phyloP scores from a whole-genome alignment of 2,113 vertebrate genomes.

The Excalfactoria chinensis region DNA sequence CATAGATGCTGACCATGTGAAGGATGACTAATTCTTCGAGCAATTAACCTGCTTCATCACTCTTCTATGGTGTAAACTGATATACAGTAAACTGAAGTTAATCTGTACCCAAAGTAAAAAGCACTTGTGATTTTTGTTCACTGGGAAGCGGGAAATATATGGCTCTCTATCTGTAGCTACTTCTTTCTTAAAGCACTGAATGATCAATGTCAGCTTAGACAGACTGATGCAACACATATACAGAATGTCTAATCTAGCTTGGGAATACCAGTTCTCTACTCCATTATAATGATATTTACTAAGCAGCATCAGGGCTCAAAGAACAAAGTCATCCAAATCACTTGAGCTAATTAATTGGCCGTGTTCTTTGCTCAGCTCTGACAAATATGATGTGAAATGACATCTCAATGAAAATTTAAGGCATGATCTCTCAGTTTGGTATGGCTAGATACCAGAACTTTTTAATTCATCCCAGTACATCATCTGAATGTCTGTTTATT shows the following conservation, averaged over 20 bases:
- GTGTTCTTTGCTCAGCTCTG: not conserved
- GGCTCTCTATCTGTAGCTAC: not conserved
- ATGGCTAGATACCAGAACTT: not conserved
- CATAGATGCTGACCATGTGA: not conserved
- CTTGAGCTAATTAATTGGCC: constrained; percentile 21
- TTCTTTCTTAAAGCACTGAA: not conserved
- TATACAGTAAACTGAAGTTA: not conserved
- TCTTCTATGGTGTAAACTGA: not conserved
- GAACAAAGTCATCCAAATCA: constrained; percentile 12
- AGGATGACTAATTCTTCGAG: not conserved
- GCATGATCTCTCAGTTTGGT: not conserved
- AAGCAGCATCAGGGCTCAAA: not conserved
- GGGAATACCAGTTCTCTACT: not conserved
- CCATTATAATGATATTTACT: constrained; percentile 5
- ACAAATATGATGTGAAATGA: not conserved
- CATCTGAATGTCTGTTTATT: not conserved
- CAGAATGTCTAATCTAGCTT: not conserved
- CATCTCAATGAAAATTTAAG: not conserved
- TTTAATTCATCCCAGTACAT: not conserved
- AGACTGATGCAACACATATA: not conserved
- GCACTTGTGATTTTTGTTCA: not conserved
- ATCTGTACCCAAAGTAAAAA: not conserved
- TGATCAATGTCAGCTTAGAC: not conserved
- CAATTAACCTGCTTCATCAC: not conserved
- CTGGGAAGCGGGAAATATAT: not conserved